Conservation (phyloP, 2,113 vertebrate genomes). For the Limnothrissa miodon region DNA sequence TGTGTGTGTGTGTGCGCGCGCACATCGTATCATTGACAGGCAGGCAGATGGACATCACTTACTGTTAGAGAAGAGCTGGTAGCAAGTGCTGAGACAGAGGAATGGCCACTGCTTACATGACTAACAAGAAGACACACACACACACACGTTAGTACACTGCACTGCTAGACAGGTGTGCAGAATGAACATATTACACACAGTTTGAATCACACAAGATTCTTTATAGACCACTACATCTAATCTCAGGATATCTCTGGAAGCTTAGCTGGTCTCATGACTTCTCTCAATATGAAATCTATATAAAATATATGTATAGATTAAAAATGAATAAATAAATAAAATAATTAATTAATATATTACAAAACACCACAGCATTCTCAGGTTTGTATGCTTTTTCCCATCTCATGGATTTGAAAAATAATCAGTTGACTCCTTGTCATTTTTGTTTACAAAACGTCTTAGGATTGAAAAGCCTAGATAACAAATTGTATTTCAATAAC, state of each 20-base stretch:
- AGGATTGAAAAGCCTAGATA: too few relatives aligned
- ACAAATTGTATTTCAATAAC: too few relatives aligned
- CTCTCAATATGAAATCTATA: too few relatives aligned
- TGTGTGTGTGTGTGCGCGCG: background rate
- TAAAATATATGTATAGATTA: too few relatives aligned
- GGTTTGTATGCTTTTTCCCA: too few relatives aligned
- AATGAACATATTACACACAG: background rate
- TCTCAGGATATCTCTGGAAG: background rate
- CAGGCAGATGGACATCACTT: constrained; percentile 56
- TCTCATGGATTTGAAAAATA: too few relatives aligned
- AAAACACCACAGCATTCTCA: too few relatives aligned
- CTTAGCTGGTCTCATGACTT: too few relatives aligned
- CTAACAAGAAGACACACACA: constrained; percentile 65
- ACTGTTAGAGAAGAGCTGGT: constrained; percentile 80
- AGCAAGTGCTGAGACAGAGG: constrained; percentile 78
- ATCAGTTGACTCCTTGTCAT: too few relatives aligned
- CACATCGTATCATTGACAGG: background rate
- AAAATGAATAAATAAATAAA: too few relatives aligned
- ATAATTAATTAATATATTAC: too few relatives aligned
- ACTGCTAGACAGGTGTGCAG: background rate
- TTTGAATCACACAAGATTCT: background rate
- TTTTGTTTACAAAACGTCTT: too few relatives aligned
- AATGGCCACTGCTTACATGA: constrained; percentile 79
- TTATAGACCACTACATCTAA: background rate
- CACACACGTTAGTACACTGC: background rate